Percentiles rank a stretch among this genome's conserved stretches.
phyloP scores from a whole-genome alignment of 2,113 vertebrate species.

The Alces alces region DNA sequence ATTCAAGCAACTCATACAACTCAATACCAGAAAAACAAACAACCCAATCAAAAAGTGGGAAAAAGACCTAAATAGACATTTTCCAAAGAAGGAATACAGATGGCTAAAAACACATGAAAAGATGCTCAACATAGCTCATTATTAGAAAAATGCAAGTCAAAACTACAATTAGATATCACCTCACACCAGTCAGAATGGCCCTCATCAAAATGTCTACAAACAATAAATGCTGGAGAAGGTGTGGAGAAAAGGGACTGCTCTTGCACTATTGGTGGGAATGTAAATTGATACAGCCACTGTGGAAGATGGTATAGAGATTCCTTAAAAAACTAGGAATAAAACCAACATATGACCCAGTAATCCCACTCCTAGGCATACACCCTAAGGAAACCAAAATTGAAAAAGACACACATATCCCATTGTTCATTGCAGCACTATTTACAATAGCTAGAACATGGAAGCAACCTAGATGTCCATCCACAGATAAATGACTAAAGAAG shows the following conservation, averaged over 20 bases:
- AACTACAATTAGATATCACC: neutral
- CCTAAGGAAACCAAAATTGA: neutral
- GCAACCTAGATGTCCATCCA: neutral
- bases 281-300: neutral
- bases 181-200: neutral
- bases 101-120: neutral
- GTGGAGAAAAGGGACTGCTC: neutral
- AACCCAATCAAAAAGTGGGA: neutral
- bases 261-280: neutral
- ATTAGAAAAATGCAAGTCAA: neutral
- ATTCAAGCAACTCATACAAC: neutral
- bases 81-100: neutral
- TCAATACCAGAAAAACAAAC: neutral
- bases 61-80: neutral
- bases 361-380: neutral
- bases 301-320: neutral
- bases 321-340: neutral
- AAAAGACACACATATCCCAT: neutral
- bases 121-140: neutral
- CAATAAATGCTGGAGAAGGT: neutral
- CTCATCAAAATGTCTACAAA: neutral
- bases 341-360: neutral
- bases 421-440: neutral
- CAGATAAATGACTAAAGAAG: neutral
- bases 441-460: neutral